phyloP scores from a whole-genome alignment of 2,797 vertebrate genomes.

The Pseudochirops corinnae region DNA sequence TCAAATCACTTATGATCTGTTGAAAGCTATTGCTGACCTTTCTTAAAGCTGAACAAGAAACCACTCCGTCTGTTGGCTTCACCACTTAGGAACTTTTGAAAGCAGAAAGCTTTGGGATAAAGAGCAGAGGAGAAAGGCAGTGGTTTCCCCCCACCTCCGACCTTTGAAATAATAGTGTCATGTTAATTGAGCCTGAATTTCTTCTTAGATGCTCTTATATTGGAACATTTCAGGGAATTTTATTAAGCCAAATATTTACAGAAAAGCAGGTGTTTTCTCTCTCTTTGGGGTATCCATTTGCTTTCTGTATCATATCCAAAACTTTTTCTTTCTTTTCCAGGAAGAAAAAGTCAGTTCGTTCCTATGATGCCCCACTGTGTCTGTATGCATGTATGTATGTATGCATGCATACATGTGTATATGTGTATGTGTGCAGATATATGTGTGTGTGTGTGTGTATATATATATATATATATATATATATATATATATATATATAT shows the following conservation, averaged over 20 bases:
- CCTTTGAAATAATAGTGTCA: conserved; percentile 67
- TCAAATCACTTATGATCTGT: conserved; percentile 67
- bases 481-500: neutral
- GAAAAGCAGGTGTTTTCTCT: conserved; percentile 76
- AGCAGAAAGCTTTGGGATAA: conserved; percentile 52
- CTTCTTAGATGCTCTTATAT: conserved; percentile 69
- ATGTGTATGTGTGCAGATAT: neutral
- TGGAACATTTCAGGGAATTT: conserved; percentile 69
- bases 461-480: too few relatives aligned
- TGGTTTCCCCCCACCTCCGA: conserved; percentile 47
- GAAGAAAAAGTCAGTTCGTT: conserved; percentile 41
- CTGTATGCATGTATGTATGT: neutral
- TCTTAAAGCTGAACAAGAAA: conserved; percentile 73
- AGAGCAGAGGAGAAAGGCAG: conserved; percentile 55
- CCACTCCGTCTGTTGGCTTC: conserved; percentile 66
- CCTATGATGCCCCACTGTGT: neutral
- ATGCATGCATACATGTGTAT: neutral
- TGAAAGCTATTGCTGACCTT: conserved; percentile 74
- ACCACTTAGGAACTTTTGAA: conserved; percentile 53
- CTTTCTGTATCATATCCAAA: conserved; percentile 56
- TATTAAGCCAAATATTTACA: conserved; percentile 68
- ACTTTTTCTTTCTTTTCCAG: neutral
- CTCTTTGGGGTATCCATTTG: conserved; percentile 39
- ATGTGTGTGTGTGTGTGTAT: neutral
- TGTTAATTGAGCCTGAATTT: conserved; percentile 68